These are phyloP conservation scores for Isurus oxyrinchus DNA, from an alignment of 2,113 vertebrate genomes.

Conservation along the genomic window DNA sequence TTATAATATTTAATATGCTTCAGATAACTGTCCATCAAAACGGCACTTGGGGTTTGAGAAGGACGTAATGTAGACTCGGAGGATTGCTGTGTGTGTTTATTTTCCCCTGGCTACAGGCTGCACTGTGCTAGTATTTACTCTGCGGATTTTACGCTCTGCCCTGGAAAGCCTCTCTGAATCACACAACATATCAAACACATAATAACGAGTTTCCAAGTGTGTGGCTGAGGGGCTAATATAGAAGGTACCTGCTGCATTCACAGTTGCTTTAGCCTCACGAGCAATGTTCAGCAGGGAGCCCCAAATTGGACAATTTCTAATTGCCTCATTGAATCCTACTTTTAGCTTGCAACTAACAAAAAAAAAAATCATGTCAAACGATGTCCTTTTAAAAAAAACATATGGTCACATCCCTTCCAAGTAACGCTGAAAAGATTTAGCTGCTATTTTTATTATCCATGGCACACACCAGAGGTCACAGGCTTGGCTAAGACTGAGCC, in stretches of 20 bases:
- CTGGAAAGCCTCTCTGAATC: background rate
- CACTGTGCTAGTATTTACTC: background rate
- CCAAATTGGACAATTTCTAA: background rate
- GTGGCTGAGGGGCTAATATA: background rate
- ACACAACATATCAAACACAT: background rate
- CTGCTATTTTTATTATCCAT: background rate
- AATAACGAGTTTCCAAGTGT: background rate
- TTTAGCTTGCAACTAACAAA: background rate
- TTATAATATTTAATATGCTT: background rate
- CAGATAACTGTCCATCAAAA: background rate
- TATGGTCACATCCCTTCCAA: slow-evolving; percentile 12
- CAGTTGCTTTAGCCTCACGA: background rate
- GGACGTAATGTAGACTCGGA: background rate
- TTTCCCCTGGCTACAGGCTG: background rate
- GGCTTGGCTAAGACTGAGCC: background rate
- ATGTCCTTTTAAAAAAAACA: background rate
- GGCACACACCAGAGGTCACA: background rate
- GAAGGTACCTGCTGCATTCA: background rate
- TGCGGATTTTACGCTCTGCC: background rate
- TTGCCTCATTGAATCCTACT: slow-evolving; percentile 4
- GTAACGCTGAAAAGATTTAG: background rate
- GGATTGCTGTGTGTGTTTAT: background rate
- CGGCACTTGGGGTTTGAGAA: background rate
- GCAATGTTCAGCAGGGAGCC: background rate
- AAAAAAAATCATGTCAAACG: slow-evolving; percentile 6